Percentiles rank a stretch among this genome's conserved stretches.
Conservation (phyloP, 2,113 vertebrate genomes). For the Chloropsis cyanopogon region DNA sequence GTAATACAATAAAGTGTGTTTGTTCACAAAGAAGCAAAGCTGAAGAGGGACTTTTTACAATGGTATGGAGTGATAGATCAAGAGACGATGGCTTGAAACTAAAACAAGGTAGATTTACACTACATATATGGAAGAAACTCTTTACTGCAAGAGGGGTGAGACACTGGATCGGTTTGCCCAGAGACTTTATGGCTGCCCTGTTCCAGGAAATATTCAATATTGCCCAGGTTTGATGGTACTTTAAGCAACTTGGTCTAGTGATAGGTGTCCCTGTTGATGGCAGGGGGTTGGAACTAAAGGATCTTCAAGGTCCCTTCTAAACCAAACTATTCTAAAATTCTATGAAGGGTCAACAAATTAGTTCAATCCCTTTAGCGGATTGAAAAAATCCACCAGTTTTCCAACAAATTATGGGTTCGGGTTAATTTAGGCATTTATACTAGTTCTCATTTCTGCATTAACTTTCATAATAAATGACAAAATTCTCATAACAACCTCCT, state of each 20-base stretch:
- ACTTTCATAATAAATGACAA: constrained; percentile 27
- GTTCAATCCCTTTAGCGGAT: not conserved
- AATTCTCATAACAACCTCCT: constrained; percentile 19
- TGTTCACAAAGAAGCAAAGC: not conserved
- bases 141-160: not conserved
- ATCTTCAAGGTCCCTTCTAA: not conserved
- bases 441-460: not conserved
- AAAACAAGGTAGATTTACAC: not conserved
- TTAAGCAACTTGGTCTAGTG: not conserved
- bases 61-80: not conserved
- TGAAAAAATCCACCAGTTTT: not conserved
- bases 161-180: not conserved
- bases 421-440: not conserved
- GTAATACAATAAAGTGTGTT: not conserved
- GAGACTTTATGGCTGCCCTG: not conserved
- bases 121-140: not conserved
- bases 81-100: not conserved
- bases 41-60: not conserved
- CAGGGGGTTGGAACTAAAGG: not conserved
- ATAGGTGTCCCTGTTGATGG: rapidly evolving
- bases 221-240: not conserved
- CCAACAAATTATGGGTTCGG: not conserved
- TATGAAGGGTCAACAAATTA: not conserved
- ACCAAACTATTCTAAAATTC: not conserved
- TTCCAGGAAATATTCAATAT: not conserved